Percentiles rank a stretch among this genome's conserved stretches.
These are phyloP conservation scores for Papilio demoleus DNA, from an alignment of 2,888 invertebrate genomes.

Conservation along the genomic window DNA sequence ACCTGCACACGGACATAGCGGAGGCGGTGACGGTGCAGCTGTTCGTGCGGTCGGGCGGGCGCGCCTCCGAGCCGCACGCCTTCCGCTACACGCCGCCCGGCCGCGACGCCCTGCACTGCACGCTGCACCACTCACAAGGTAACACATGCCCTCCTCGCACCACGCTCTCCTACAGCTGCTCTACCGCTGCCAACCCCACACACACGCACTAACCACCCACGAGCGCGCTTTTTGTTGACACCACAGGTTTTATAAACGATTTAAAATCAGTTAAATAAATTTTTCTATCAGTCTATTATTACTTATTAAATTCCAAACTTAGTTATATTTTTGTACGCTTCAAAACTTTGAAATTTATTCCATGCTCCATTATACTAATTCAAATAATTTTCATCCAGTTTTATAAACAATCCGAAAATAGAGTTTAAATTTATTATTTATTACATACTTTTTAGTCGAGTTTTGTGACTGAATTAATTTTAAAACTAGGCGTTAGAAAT, in stretches of 20 bases:
- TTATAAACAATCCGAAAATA: too few relatives aligned
- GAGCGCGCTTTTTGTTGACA: conserved; percentile 36
- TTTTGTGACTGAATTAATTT: too few relatives aligned
- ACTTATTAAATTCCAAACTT: too few relatives aligned
- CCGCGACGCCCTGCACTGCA: conserved; percentile 61
- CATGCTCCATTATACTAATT: too few relatives aligned
- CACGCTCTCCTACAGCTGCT: too few relatives aligned
- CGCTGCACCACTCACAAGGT: conserved; percentile 66
- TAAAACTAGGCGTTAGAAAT: neutral
- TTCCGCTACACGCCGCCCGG: conserved; percentile 90
- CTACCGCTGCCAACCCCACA: neutral
- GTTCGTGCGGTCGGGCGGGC: conserved; percentile 92
- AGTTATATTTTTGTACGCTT: too few relatives aligned
- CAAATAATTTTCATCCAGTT: too few relatives aligned
- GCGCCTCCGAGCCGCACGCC: conserved; percentile 92
- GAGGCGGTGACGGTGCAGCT: conserved; percentile 90
- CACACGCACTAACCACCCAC: neutral
- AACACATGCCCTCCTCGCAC: neutral
- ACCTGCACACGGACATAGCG: conserved; percentile 85
- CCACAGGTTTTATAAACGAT: neutral
- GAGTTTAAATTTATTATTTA: too few relatives aligned
- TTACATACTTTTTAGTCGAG: too few relatives aligned
- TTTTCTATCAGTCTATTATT: too few relatives aligned
- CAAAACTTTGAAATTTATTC: too few relatives aligned
- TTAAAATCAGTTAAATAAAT: too few relatives aligned